Base-by-base conservation (phyloP, 30 jellyfish, hydroid and myxozoan genomes). In the Calvadosia cruxmelitensis region DNA sequence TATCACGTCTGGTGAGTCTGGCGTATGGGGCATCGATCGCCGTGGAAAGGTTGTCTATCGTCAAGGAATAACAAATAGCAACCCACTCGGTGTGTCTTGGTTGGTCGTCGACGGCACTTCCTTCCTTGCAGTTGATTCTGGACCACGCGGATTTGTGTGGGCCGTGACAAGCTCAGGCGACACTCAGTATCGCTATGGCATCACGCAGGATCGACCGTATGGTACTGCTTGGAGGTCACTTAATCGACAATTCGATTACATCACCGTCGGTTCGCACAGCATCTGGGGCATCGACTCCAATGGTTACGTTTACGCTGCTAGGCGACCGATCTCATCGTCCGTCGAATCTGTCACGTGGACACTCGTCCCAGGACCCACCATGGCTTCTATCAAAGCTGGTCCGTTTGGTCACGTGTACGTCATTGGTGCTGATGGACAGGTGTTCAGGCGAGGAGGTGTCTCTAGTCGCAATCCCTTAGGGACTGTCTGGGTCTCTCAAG, bases 151-250 rank as follows among this genome's bases (percentile, higher is more conserved):
- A 0, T 53, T 78, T 0, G 79, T 87, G 16, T 28, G 66, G 62
- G 97, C 97, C 15, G 57, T 42, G 10, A 42, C 57, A 5, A 20
- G 15, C 10, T 42, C 57, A 42, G 57, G 57, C 10, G 57, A 42
- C 20, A 42, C 57, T 5, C 57, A 20, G 10, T 42, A 42, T 25
- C 84, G 92, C 2, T 78, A 87, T n/a, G 97, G 97, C 3, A 33
- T 80, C 15, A 50, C 93, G 1, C 33, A 50, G 2, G 66, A 63
- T 23, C 75, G 74, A 31, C 84, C 93, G 2, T 49, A 24, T 34
- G 97, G 97, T 63, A 76, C 79, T 3, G 72, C 63, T 1, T 87
- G 97, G 97, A 67, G 20, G 20, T 42, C 57, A 42, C 57, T 42
- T 42, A 42, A 42, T 42, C 10, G 57, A 42, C 57, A 42, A 42